Conservation (phyloP, 1,140 invertebrate species). For the Mizuhopecten yessoensis region DNA sequence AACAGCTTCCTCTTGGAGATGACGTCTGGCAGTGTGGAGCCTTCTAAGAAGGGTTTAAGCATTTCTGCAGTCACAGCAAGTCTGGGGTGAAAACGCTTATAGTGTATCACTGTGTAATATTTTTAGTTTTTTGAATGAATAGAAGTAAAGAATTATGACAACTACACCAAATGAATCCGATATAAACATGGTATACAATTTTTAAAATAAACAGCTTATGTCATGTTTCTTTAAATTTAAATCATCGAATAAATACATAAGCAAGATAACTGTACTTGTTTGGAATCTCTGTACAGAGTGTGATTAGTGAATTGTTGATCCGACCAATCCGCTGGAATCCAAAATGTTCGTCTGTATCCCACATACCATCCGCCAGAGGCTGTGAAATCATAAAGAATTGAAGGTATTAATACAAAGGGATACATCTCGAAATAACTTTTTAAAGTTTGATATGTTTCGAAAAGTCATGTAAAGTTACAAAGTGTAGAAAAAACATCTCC, state of each 20-base stretch:
- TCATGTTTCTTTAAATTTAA: neutral
- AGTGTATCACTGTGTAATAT: too few relatives aligned
- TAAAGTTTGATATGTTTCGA: too few relatives aligned
- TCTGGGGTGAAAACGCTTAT: neutral
- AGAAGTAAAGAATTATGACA: too few relatives aligned
- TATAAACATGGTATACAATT: too few relatives aligned
- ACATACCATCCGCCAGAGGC: neutral
- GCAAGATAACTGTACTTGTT: neutral
- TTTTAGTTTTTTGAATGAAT: too few relatives aligned
- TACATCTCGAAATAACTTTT: too few relatives aligned
- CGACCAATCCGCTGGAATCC: conserved; percentile 42
- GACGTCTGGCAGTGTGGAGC: neutral
- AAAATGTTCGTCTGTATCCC: conserved; percentile 43
- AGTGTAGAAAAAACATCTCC: too few relatives aligned
- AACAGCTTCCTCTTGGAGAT: conserved; percentile 36
- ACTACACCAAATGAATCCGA: too few relatives aligned
- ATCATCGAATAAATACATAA: too few relatives aligned
- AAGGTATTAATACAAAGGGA: neutral
- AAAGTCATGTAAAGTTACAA: too few relatives aligned
- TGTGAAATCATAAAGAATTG: too few relatives aligned
- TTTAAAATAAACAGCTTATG: too few relatives aligned
- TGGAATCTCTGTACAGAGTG: conserved; percentile 46
- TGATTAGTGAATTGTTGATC: conserved; percentile 31
- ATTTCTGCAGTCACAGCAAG: conserved; percentile 50
- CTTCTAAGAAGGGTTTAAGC: conserved; percentile 45